A percentile compares a stretch with the other conserved stretches of the same genome.
These are phyloP conservation scores for Neomonachus schauinslandi DNA, from an alignment of 2,113 vertebrate genomes.

Conservation along the genomic window DNA sequence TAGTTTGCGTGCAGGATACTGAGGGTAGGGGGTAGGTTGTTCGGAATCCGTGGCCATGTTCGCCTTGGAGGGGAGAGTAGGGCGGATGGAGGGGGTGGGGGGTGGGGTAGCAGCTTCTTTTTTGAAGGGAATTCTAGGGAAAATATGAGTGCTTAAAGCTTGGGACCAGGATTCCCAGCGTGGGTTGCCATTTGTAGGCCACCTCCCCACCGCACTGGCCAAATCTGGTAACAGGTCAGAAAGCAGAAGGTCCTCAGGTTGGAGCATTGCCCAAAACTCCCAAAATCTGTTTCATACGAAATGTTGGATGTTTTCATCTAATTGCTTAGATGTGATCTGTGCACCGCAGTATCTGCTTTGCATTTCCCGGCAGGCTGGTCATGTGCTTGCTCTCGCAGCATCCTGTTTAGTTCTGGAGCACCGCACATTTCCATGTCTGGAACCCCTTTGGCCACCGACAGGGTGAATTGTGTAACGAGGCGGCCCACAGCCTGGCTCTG, in stretches of 20 bases:
- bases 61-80: neutral
- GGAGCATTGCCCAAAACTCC: neutral
- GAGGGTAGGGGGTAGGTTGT: neutral
- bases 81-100: neutral
- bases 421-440: neutral
- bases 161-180: neutral
- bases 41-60: neutral
- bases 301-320: neutral
- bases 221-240: neutral
- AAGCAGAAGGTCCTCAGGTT: neutral
- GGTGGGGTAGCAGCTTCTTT: neutral
- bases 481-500: neutral
- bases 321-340: rapidly evolving
- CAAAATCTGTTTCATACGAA: neutral
- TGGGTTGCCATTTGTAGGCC: neutral
- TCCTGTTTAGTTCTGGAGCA: neutral
- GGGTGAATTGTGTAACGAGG: neutral
- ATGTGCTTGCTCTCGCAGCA: neutral
- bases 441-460: neutral
- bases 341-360: neutral
- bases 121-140: neutral
- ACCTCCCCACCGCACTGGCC: neutral
- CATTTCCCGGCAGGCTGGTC: neutral
- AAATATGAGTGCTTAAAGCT: neutral
- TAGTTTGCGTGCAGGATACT: neutral